phyloP scores from a whole-genome alignment of 2,113 vertebrate species.

The Podilymbus podiceps region DNA sequence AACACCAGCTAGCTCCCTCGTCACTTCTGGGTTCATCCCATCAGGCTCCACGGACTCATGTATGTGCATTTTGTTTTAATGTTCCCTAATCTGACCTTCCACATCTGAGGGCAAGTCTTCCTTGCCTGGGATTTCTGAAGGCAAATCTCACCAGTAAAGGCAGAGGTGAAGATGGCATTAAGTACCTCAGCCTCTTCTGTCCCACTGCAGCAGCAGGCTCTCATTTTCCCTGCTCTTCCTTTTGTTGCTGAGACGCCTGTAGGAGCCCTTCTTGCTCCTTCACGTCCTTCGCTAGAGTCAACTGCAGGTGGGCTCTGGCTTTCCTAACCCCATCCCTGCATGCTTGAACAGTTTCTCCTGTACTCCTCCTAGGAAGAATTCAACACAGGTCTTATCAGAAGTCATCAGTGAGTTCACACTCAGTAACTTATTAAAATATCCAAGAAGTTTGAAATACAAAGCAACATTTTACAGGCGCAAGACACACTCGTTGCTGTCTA shows the following conservation, averaged over 20 bases:
- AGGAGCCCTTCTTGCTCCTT: neutral
- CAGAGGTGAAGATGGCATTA: neutral
- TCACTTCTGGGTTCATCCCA: neutral
- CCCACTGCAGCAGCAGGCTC: neutral
- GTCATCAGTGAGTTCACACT: neutral
- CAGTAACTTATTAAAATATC: neutral
- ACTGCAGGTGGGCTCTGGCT: neutral
- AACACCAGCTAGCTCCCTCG: neutral
- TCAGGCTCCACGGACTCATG: neutral
- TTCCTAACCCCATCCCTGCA: neutral
- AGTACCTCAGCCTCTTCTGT: neutral
- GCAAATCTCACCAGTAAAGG: neutral
- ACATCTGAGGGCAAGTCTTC: neutral
- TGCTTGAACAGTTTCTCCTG: rapidly evolving
- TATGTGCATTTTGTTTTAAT: neutral
- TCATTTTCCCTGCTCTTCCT: neutral
- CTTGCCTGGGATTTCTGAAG: neutral
- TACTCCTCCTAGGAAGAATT: neutral
- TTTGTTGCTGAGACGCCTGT: neutral
- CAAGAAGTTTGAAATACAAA: neutral
- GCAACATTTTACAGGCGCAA: neutral
- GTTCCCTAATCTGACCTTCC: neutral
- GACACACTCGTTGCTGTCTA: neutral
- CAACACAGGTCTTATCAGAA: neutral
- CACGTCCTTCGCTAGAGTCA: rapidly evolving